These are phyloP conservation scores for Mesaphorura yosii DNA, from an alignment of 1,140 invertebrate species.

Conservation along the genomic window DNA sequence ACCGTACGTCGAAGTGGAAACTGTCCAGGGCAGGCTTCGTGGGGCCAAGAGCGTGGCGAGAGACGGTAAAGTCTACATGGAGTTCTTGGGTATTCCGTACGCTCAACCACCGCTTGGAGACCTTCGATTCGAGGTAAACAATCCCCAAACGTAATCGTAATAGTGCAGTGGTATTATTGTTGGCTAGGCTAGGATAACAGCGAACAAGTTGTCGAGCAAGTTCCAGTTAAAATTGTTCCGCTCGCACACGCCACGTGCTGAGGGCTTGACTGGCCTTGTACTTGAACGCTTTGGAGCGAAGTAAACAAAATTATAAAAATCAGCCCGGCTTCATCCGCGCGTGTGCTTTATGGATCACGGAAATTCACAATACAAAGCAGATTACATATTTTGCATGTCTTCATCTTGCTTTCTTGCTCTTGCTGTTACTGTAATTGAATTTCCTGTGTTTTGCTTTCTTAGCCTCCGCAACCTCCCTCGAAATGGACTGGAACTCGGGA, in stretches of 20 bases:
- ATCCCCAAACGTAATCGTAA: too few relatives aligned
- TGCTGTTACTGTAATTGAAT: too few relatives aligned
- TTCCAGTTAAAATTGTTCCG: not conserved
- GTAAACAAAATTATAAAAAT: too few relatives aligned
- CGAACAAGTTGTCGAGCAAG: not conserved
- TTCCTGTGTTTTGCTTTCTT: not conserved
- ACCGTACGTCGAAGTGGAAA: constrained; percentile 15
- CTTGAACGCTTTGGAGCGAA: too few relatives aligned
- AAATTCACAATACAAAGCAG: not conserved
- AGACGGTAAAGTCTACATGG: constrained; percentile 16
- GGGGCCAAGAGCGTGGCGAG: constrained; percentile 14
- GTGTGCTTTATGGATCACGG: too few relatives aligned
- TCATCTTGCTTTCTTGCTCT: not conserved
- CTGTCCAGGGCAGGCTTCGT: constrained; percentile 10
- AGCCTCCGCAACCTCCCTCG: constrained; percentile 15
- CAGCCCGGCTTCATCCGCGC: too few relatives aligned
- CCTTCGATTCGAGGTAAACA: constrained; percentile 23
- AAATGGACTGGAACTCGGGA: constrained; percentile 12
- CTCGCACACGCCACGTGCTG: too few relatives aligned
- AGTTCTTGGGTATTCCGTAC: constrained; percentile 23
- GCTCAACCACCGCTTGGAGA: constrained; percentile 17
- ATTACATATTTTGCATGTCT: not conserved
- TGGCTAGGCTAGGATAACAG: too few relatives aligned
- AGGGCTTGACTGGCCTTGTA: too few relatives aligned
- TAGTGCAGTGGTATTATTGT: too few relatives aligned